Base-by-base conservation (phyloP, 2,113 vertebrate species). In the Myotis brandtii region DNA sequence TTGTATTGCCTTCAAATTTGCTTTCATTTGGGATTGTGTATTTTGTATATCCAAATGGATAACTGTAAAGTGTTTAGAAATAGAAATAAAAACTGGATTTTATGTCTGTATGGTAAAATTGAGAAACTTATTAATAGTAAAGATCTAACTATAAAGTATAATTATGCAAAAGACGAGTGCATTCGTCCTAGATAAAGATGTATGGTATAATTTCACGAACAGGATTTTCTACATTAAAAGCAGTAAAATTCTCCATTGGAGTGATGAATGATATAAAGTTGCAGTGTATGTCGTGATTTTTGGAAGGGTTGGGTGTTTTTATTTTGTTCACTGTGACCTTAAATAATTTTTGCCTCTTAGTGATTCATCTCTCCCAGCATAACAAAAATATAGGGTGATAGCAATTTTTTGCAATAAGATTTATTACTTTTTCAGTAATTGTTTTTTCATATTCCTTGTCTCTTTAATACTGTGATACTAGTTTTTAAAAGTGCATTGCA, bases 31-130 rank as follows among this genome's bases (percentile, higher is more conserved):
- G 95, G 91, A 94, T 95, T 98, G 97, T 98, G 94, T 97, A 93
- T 90, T 94, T 96, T 97, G 95, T 97, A 86, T 97, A 93, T 97
- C 66, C 83, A 95, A 91, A 23, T 97, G 95, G 87, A 86, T 95
- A 87, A 85, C 85, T 98, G 96, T 97, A 92, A 96, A 95, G 48
- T 97, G 91, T 97, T 97, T 95, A 97, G 96, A 95, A 94, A 64
- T 89, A 97, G 95, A 95, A 93, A 94, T 93, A 91, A 96, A 96
- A 93, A 54, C 52, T 95, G 92, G 88, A 80, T 95, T 95, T 96
- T 95, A 83, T 97, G 93, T 97, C 43, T 97, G 70, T 97, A 95
- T 97, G 89, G 54, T 96, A 4, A 85, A 97, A 96, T 92, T 87
- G 62, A 93, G 87, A 83, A 21, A 70, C 62, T 95, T 86, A 56